phyloP scores from a whole-genome alignment of 2,888 invertebrate genomes.

The Sphaeridia pumilis region DNA sequence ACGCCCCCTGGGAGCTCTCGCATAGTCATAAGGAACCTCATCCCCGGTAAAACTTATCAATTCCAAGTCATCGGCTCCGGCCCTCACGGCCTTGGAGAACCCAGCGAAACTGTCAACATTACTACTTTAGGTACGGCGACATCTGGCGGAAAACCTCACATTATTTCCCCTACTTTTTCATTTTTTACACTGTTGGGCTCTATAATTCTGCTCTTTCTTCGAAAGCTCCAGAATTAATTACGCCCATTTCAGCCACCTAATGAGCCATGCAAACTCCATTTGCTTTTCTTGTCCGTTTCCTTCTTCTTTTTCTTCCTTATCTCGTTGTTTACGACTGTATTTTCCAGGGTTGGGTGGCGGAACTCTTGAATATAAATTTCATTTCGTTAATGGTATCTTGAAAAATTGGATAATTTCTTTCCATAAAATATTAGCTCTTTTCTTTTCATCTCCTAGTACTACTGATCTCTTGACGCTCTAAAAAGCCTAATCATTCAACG shows the following conservation, averaged over 20 bases:
- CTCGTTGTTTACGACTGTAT: neutral
- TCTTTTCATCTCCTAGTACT: neutral
- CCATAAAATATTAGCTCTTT: neutral
- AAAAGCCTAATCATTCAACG: too few species aligned
- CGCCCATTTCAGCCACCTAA: too few species aligned
- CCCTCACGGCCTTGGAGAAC: constrained; percentile 87
- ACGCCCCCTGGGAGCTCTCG: constrained; percentile 80
- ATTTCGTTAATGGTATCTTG: too few species aligned
- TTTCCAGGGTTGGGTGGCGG: too few species aligned
- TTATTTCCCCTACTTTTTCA: constrained; percentile 20
- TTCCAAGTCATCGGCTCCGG: constrained; percentile 94
- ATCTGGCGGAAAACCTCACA: too few species aligned
- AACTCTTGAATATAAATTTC: too few species aligned
- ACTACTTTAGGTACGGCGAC: constrained; percentile 80
- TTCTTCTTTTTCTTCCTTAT: neutral
- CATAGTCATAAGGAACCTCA: constrained; percentile 79
- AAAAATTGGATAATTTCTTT: too few species aligned
- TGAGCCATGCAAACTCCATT: too few species aligned
- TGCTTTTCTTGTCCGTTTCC: constrained; percentile 9
- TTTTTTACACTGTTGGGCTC: neutral
- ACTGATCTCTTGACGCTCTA: constrained; percentile 2
- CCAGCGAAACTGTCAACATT: constrained; percentile 83
- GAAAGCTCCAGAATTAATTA: neutral
- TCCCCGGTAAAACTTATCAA: constrained; percentile 84
- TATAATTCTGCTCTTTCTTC: neutral